These are phyloP conservation scores for Odobenus rosmarus DNA, from an alignment of 2,113 vertebrate species.

Conservation along the genomic window DNA sequence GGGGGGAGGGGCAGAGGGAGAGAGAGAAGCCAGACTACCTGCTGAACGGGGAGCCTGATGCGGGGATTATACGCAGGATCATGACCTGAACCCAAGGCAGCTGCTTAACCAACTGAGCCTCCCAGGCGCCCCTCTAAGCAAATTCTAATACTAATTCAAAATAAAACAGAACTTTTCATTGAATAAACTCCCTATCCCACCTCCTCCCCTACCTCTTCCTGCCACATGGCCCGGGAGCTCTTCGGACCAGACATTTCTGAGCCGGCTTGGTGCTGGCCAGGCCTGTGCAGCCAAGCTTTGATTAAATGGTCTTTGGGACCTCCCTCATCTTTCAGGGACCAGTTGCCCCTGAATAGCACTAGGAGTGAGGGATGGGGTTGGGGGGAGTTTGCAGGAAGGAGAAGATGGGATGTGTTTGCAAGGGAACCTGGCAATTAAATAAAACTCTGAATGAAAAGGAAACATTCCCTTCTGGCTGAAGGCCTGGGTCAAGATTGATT, in stretches of 20 bases:
- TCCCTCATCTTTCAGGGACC: background rate
- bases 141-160: slow-evolving; percentile 56
- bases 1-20: no score
- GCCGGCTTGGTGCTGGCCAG: background rate
- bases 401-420: background rate
- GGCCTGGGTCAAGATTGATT: background rate
- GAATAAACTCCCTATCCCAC: background rate
- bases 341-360: background rate
- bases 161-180: slow-evolving; percentile 42
- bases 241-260: background rate
- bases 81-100: no score
- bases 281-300: background rate
- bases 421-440: background rate
- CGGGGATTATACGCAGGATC: no score
- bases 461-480: background rate
- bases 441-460: background rate
- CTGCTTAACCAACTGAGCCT: no score
- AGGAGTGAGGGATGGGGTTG: background rate
- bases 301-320: background rate
- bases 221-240: background rate
- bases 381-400: background rate
- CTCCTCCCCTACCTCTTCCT: background rate
- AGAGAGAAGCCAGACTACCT: no score
- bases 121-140: background rate
- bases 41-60: no score